Percentiles rank a stretch among this genome's conserved stretches.
Conservation (phyloP, 2,797 vertebrate genomes). For the Macropodus opercularis region DNA sequence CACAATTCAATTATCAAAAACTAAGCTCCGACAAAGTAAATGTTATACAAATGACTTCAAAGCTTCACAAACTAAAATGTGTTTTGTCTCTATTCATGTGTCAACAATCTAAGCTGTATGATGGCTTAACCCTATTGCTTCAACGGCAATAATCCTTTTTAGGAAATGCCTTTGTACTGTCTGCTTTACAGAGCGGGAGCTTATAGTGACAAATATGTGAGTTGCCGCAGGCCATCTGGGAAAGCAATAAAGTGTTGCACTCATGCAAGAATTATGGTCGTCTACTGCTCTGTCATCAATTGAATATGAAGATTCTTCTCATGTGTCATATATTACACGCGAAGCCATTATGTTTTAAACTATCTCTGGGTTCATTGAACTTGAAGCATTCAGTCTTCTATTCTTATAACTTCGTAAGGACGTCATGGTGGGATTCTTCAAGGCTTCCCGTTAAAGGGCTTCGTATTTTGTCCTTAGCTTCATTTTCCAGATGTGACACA, state of each 20-base stretch:
- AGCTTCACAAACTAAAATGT: conserved; percentile 23
- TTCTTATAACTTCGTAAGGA: background rate
- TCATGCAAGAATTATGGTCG: conserved; percentile 24
- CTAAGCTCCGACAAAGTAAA: background rate
- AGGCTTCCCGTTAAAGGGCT: conserved; percentile 1
- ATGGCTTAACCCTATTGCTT: background rate
- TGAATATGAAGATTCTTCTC: conserved; percentile 12
- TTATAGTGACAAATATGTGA: conserved; percentile 48
- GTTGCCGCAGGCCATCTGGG: conserved; percentile 45
- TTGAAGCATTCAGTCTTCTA: background rate
- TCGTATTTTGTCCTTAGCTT: conserved; percentile 2
- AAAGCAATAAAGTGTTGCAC: conserved; percentile 45
- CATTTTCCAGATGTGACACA: conserved; percentile 34
- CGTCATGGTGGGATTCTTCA: background rate
- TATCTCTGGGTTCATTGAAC: background rate
- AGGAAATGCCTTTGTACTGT: conserved; percentile 53
- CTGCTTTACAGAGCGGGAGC: conserved; percentile 32
- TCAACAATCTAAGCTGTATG: conserved; percentile 31
- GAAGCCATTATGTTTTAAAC: background rate
- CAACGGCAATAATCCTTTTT: conserved; percentile 16
- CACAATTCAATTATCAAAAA: conserved; percentile 9
- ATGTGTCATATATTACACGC: background rate
- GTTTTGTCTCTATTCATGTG: conserved; percentile 35
- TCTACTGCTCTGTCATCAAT: conserved; percentile 14
- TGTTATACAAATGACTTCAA: too few relatives aligned